Conservation (phyloP, 2,888 invertebrate genomes). For the Andrena praecox region DNA sequence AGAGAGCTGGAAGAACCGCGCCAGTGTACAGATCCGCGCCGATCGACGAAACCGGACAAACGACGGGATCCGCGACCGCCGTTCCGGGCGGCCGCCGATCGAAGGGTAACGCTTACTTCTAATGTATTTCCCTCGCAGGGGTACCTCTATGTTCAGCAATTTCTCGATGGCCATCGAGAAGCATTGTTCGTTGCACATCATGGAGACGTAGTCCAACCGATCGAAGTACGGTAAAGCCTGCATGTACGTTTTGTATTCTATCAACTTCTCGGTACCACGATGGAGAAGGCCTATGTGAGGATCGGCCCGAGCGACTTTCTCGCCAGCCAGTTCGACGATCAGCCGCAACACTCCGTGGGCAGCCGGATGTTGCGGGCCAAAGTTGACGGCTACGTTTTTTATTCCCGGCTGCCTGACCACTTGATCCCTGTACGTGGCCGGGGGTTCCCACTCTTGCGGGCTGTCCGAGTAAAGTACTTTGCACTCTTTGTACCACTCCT, state of each 20-base stretch:
- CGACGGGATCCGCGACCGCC: background rate
- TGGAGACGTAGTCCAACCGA: slow-evolving; percentile 98
- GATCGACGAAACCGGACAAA: too few relatives aligned
- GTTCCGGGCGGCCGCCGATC: too few relatives aligned
- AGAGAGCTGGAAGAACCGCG: slow-evolving; percentile 89
- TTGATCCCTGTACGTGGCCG: background rate
- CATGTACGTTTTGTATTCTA: slow-evolving; percentile 99
- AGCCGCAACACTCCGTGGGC: slow-evolving; percentile 96
- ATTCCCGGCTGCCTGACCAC: background rate
- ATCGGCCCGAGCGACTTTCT: slow-evolving; percentile 95
- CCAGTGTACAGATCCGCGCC: background rate
- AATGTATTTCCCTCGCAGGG: slow-evolving; percentile 97
- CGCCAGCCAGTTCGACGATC: slow-evolving; percentile 94
- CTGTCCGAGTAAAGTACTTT: background rate
- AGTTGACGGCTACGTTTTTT: slow-evolving; percentile 93
- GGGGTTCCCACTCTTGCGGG: background rate
- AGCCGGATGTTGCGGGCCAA: slow-evolving; percentile 98
- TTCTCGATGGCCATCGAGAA: slow-evolving; percentile 98
- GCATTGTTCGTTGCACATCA: slow-evolving; percentile 99
- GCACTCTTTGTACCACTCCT: background rate
- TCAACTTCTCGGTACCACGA: slow-evolving; percentile 98
- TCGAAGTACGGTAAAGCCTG: slow-evolving; percentile 99
- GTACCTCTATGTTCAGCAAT: slow-evolving; percentile 97
- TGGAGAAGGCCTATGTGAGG: slow-evolving; percentile 99
- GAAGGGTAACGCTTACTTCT: slow-evolving; percentile 88